Evolutionary conservation across 1,140 invertebrate species (phyloP), one percentile per base, ranked within the genome.

Genomic region (Orius laevigatus): DNA sequence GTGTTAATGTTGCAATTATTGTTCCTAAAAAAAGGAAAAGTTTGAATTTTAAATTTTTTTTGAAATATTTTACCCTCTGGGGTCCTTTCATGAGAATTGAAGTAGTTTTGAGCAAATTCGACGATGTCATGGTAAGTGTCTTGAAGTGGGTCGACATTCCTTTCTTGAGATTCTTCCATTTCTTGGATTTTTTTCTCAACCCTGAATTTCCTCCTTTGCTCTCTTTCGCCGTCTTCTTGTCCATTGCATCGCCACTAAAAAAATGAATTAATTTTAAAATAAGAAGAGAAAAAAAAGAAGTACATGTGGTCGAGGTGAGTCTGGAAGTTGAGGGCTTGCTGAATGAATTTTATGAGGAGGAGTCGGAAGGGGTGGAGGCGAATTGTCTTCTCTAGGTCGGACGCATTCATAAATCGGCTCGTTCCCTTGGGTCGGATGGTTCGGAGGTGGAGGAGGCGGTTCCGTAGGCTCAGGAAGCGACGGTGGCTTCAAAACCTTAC

Each of bases 71-170:
- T 55, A 57, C 70, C 85, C 66, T 89, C 85, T 10, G 79, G 76
- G 20, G 83, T 84, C 44, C 81, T 67, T 48, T 89, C 81, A 59
- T 95, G 89, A 48, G 78, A 75, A 63, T 95, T 95, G 65, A 90
- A 96, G 67, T 89, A 87, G 52, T 84, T 78, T 56, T 93, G 85
- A 10, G 90, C 92, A 70, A 91, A 96, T 59, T 94, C 89, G 1
- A 89, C 70, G 59, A 96, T 83, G 59, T 93, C 86, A 59, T 81
- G 84, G 57, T 80, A 74, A 11, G 56, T 53, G n/a, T 64, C 61
- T 39, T 59, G 55, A 1, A 58, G 33, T 19, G 59, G 57, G 45
- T 58, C 59, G 10, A 59, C 51, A 44, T 72, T 66, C 10, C 63
- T 64, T 47, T 75, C 70, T 41, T 69, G 63, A 9, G 66, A 63